A percentile compares a stretch with the other conserved stretches of the same genome.
Conservation (phyloP, 2,888 invertebrate genomes). For the Diplazon laetatorius region DNA sequence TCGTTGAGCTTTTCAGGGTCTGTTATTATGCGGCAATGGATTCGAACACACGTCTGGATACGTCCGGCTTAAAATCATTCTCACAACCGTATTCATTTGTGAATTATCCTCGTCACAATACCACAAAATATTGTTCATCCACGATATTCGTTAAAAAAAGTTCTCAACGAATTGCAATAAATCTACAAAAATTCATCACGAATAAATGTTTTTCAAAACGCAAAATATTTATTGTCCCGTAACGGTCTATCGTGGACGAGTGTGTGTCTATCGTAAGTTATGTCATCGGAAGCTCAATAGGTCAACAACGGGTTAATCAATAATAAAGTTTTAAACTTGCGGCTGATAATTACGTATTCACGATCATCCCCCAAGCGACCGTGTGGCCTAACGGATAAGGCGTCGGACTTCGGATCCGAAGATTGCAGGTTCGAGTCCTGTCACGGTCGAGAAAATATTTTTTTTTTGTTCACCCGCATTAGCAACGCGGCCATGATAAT, state of each 20-base stretch:
- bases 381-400: slow-evolving; percentile 89
- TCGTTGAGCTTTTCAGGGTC: slow-evolving; percentile 73
- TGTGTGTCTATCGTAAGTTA: slow-evolving; percentile 4
- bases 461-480: slow-evolving; percentile 5
- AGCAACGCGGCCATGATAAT: not conserved
- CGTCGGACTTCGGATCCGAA: slow-evolving; percentile 86
- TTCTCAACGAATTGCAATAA: too few species aligned
- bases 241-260: not conserved
- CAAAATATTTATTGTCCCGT: not conserved
- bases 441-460: slow-evolving; percentile 70
- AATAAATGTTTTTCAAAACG: not conserved
- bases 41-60: slow-evolving; percentile 50
- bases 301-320: slow-evolving; percentile 43
- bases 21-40: slow-evolving; percentile 57
- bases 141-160: not conserved
- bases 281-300: slow-evolving; percentile 14
- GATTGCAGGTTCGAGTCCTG: slow-evolving; percentile 85
- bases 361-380: slow-evolving; percentile 80
- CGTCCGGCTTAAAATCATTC: slow-evolving; percentile 44
- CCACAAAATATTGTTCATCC: too few species aligned
- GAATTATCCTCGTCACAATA: not conserved
- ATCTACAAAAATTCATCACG: not conserved
- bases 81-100: slow-evolving; percentile 43
- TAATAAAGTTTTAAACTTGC: slow-evolving; percentile 28
- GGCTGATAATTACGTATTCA: slow-evolving; percentile 40